Percentiles rank a stretch among this genome's conserved stretches.
Conservation (phyloP, 2,888 invertebrate species). For the Dermolepida albohirtum region DNA sequence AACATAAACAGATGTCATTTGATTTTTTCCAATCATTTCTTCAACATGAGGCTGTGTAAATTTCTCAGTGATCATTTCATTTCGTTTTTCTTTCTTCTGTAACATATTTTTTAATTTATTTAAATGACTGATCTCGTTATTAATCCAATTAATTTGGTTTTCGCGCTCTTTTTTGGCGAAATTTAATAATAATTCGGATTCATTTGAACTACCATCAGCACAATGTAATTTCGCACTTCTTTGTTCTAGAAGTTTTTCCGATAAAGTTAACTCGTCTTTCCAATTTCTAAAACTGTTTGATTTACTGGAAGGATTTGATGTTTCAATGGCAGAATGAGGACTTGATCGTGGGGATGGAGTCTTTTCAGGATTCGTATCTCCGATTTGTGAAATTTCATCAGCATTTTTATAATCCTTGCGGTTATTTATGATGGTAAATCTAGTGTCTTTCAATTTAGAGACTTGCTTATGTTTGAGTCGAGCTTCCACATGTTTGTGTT, state of each 20-base stretch:
- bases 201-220: slow-evolving; percentile 34
- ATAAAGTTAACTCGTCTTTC: slow-evolving; percentile 65
- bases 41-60: slow-evolving; percentile 40
- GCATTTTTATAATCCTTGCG: slow-evolving; percentile 1
- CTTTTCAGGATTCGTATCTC: slow-evolving; percentile 26
- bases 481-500: neutral
- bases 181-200: slow-evolving; percentile 51
- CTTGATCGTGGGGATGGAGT: slow-evolving; percentile 4
- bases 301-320: slow-evolving; percentile 22
- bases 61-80: slow-evolving; percentile 33
- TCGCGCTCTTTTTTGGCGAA: slow-evolving; percentile 68
- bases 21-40: slow-evolving; percentile 48
- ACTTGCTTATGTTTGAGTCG: neutral
- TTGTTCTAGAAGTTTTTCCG: slow-evolving; percentile 64
- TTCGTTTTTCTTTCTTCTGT: slow-evolving; percentile 51
- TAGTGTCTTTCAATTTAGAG: slow-evolving; percentile 39
- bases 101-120: slow-evolving; percentile 66
- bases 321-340: slow-evolving; percentile 9
- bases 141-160: slow-evolving; percentile 70
- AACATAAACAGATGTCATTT: slow-evolving; percentile 57
- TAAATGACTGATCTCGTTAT: slow-evolving; percentile 70
- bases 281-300: slow-evolving; percentile 58
- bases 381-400: slow-evolving; percentile 12
- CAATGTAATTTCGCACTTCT: slow-evolving; percentile 14
- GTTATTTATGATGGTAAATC: slow-evolving; percentile 37